phyloP scores from a whole-genome alignment of 2,113 vertebrate species.

The Gavia stellata region DNA sequence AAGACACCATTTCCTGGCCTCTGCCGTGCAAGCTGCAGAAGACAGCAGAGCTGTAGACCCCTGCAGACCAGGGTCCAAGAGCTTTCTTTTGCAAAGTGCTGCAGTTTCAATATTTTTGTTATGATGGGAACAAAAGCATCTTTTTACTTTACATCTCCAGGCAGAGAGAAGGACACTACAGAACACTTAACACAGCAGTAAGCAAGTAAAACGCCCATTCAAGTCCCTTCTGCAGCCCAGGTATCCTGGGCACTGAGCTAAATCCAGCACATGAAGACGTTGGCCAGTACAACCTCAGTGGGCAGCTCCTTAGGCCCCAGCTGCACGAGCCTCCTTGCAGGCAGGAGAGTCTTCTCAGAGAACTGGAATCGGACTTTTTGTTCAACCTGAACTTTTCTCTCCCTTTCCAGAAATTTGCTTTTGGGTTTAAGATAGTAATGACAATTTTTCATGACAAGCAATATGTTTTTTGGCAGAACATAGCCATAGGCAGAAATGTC shows the following conservation, averaged over 20 bases:
- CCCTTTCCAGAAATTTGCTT: not conserved
- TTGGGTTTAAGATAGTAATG: not conserved
- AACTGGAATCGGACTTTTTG: not conserved
- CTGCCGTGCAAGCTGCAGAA: not conserved
- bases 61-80: not conserved
- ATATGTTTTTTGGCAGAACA: not conserved
- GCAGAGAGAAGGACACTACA: not conserved
- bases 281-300: rapidly evolving
- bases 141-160: not conserved
- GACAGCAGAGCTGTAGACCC: not conserved
- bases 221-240: not conserved
- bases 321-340: not conserved
- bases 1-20: not conserved
- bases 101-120: not conserved
- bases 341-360: not conserved
- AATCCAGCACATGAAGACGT: not conserved
- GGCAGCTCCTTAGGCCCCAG: not conserved
- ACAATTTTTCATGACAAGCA: not conserved
- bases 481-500: not conserved
- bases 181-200: not conserved
- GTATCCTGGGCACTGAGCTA: not conserved
- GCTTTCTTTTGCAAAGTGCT: not conserved
- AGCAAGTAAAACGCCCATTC: not conserved
- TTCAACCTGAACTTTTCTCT: not conserved
- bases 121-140: not conserved